These are phyloP conservation scores for Mylabris phalerata DNA, from an alignment of 1,140 invertebrate genomes.

Conservation along the genomic window DNA sequence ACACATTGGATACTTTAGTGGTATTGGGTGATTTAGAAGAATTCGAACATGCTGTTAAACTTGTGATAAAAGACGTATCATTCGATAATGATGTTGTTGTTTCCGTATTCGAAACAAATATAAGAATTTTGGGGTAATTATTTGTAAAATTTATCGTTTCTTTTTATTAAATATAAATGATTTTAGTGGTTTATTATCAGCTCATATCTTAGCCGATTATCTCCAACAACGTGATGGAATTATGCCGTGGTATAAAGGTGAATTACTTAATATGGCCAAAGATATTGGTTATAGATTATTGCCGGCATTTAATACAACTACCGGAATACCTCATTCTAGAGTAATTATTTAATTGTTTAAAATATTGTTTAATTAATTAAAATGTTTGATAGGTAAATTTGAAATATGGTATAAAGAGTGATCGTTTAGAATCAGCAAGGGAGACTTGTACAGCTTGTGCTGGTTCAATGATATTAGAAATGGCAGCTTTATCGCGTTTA, in stretches of 20 bases:
- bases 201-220: slow-evolving; percentile 83
- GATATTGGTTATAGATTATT: slow-evolving; percentile 87
- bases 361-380: too few relatives aligned
- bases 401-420: slow-evolving; percentile 75
- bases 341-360: slow-evolving; percentile 44
- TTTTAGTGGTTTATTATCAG: slow-evolving; percentile 80
- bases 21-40: slow-evolving; percentile 88
- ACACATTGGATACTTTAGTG: slow-evolving; percentile 89
- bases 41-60: slow-evolving; percentile 85
- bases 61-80: slow-evolving; percentile 77
- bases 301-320: slow-evolving; percentile 96
- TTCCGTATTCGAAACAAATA: slow-evolving; percentile 98
- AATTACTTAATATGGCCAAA: slow-evolving; percentile 83
- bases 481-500: slow-evolving; percentile 89
- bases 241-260: slow-evolving; percentile 87
- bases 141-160: background rate
- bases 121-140: slow-evolving; percentile 84
- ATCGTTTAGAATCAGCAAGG: slow-evolving; percentile 63
- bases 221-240: slow-evolving; percentile 67
- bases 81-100: slow-evolving; percentile 95
- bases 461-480: slow-evolving; percentile 97
- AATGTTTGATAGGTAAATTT: slow-evolving; percentile 54
- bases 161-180: slow-evolving; percentile 14
- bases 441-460: slow-evolving; percentile 98
- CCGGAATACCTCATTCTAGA: slow-evolving; percentile 92